Conservation (phyloP, 2,113 vertebrate genomes). For the Megaceryle torquata region DNA sequence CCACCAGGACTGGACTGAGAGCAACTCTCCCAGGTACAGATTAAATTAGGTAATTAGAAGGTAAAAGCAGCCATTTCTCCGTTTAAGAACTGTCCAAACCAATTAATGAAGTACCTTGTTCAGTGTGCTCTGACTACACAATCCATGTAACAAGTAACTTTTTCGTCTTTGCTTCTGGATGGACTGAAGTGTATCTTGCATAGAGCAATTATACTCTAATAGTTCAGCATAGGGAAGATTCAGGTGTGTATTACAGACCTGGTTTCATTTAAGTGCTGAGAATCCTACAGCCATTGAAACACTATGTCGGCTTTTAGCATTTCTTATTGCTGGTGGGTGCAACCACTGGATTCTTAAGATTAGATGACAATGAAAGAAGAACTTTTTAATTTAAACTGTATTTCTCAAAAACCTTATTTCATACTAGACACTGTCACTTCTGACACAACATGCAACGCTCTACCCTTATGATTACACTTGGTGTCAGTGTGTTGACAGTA, state of each 20-base stretch:
- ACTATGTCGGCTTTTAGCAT: background rate
- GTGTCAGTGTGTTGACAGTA: background rate
- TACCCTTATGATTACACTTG: background rate
- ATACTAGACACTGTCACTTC: background rate
- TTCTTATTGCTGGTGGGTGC: background rate
- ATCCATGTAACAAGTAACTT: accelerated
- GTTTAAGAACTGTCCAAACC: background rate
- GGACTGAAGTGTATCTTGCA: background rate
- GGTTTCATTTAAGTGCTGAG: background rate
- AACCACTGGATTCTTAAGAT: background rate
- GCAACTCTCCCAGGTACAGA: too few relatives aligned
- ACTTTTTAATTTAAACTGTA: background rate
- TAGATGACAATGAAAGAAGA: background rate
- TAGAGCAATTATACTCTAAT: background rate
- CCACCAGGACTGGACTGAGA: accelerated
- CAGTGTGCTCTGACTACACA: background rate
- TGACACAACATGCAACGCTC: background rate
- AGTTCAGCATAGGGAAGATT: background rate
- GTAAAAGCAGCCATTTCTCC: background rate
- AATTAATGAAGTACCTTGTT: background rate
- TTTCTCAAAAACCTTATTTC: background rate
- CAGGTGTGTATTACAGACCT: background rate
- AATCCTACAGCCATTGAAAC: background rate
- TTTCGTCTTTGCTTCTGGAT: background rate
- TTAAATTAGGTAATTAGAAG: background rate